Percentiles rank a stretch among this genome's conserved stretches.
phyloP scores from a whole-genome alignment of 1,140 invertebrate genomes.

The Lasioglossum baleicum region DNA sequence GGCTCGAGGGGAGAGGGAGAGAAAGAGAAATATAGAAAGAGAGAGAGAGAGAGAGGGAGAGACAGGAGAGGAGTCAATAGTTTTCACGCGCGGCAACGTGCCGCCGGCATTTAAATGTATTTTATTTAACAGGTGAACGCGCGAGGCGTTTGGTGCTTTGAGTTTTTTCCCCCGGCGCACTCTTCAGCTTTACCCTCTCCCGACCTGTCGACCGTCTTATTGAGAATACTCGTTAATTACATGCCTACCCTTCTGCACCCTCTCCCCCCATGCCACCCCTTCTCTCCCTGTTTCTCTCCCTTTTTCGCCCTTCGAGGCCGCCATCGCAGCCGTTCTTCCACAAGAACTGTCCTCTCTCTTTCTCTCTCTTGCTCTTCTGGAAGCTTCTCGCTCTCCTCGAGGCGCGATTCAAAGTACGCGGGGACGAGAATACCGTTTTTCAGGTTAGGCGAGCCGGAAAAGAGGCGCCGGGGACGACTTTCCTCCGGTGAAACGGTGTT shows the following conservation, averaged over 20 bases:
- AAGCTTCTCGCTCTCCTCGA: slow-evolving; percentile 33
- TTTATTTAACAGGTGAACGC: slow-evolving; percentile 66
- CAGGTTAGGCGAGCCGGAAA: slow-evolving; percentile 60
- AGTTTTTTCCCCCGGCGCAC: slow-evolving; percentile 38
- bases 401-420: slow-evolving; percentile 37
- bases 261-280: slow-evolving; percentile 22
- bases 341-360: slow-evolving; percentile 9
- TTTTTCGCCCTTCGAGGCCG: neutral
- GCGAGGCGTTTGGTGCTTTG: slow-evolving; percentile 51
- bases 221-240: slow-evolving; percentile 70
- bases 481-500: slow-evolving; percentile 36
- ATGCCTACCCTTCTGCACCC: slow-evolving; percentile 47
- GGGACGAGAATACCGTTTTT: slow-evolving; percentile 49
- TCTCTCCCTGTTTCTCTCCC: neutral
- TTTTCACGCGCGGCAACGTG: slow-evolving; percentile 56
- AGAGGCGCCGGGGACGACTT: slow-evolving; percentile 45
- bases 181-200: slow-evolving; percentile 20
- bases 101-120: slow-evolving; percentile 64
- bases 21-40: too few relatives aligned
- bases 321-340: too few relatives aligned
- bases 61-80: slow-evolving; percentile 55
- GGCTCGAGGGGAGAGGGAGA: neutral
- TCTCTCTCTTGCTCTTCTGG: slow-evolving; percentile 33
- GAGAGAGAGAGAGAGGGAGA: neutral
- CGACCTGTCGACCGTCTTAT: slow-evolving; percentile 56